Percentiles rank a stretch among this genome's conserved stretches.
Conservation (phyloP, 2,888 invertebrate genomes). For the Tinea trinotella region DNA sequence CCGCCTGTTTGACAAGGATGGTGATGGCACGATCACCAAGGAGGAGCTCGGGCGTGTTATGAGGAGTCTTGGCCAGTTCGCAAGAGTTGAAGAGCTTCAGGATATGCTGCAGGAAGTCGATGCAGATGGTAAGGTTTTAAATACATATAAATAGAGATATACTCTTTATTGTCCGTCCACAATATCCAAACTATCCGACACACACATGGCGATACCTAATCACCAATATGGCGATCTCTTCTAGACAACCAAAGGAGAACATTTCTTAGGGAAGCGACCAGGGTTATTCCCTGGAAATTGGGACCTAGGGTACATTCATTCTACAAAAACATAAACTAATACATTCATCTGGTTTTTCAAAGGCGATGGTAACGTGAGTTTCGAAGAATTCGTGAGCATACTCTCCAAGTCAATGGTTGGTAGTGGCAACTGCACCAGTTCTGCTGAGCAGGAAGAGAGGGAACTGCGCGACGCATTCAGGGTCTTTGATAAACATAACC, state of each 20-base stretch:
- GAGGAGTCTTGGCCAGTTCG: conserved; percentile 89
- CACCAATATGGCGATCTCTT: too few relatives aligned
- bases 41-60: conserved; percentile 89
- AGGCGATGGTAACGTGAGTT: conserved; percentile 91
- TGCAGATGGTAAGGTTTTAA: conserved; percentile 76
- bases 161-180: too few relatives aligned
- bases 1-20: conserved; percentile 89
- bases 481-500: conserved; percentile 92
- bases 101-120: conserved; percentile 90
- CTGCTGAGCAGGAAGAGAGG: conserved; percentile 85
- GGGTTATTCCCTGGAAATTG: too few relatives aligned
- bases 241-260: too few relatives aligned
- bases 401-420: conserved; percentile 81
- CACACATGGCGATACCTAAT: too few relatives aligned
- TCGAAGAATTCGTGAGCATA: conserved; percentile 91
- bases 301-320: too few relatives aligned
- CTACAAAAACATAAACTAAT: too few relatives aligned
- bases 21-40: conserved; percentile 89
- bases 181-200: too few relatives aligned
- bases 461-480: conserved; percentile 89
- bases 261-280: too few relatives aligned
- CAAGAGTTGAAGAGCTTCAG: conserved; percentile 86
- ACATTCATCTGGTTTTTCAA: too few relatives aligned
- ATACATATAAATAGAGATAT: too few relatives aligned
- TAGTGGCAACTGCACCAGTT: conserved; percentile 72